These are phyloP conservation scores for Fistularia commersonii DNA, from an alignment of 2,797 vertebrate genomes.

Conservation along the genomic window DNA sequence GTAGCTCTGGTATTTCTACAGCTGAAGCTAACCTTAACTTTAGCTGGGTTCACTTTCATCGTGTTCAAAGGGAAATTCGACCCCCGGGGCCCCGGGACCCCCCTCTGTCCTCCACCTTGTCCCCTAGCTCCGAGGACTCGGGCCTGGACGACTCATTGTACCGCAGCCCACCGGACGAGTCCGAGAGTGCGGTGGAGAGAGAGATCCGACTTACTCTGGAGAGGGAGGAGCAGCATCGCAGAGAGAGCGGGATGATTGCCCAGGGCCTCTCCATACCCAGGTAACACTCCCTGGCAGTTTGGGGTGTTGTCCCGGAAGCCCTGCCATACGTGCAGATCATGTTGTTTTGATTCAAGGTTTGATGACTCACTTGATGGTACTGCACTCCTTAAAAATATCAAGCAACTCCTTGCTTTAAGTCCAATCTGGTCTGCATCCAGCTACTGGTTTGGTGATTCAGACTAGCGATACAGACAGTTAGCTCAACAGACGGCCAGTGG, in stretches of 20 bases:
- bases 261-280: constrained; percentile 44
- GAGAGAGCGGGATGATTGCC: constrained; percentile 57
- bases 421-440: no score
- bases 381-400: no score
- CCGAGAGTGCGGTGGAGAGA: constrained; percentile 62
- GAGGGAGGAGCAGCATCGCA: constrained; percentile 63
- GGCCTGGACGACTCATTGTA: constrained; percentile 57
- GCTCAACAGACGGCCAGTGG: no score
- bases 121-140: constrained; percentile 64
- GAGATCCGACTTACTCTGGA: constrained; percentile 69
- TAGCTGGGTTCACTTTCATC: constrained; percentile 9
- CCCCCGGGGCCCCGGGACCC: constrained; percentile 36
- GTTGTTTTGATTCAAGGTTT: no score
- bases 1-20: background rate
- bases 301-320: no score
- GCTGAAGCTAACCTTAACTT: background rate
- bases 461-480: no score
- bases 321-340: background rate
- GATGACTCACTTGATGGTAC: no score
- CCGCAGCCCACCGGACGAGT: constrained; percentile 54
- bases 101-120: constrained; percentile 46
- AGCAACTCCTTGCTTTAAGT: no score
- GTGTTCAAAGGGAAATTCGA: constrained; percentile 41
- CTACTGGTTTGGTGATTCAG: no score
- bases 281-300: constrained; percentile 22